Evolutionary conservation across 2,113 vertebrate species (phyloP).

Genomic region (Heptranchias perlo): DNA sequence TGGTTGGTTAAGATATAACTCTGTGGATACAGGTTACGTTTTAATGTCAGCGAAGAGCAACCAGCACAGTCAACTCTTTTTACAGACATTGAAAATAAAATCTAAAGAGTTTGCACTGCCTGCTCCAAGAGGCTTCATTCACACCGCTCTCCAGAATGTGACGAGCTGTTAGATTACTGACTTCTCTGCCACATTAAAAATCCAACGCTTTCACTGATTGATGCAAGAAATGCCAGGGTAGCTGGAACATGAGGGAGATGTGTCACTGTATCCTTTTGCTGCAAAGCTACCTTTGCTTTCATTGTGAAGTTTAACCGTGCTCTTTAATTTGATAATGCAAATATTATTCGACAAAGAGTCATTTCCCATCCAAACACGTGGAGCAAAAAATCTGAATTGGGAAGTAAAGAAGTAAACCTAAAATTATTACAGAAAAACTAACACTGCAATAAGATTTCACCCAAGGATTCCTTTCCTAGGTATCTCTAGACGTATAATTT

Average conservation of each 20-base stretch:
- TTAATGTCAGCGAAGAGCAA: neutral
- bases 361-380: neutral
- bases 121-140: no score
- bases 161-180: neutral
- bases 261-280: no score
- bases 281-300: no score
- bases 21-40: neutral
- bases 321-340: neutral
- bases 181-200: neutral
- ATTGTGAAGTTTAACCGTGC: neutral
- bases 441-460: neutral
- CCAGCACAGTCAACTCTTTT: neutral
- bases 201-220: neutral
- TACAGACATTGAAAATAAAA: neutral
- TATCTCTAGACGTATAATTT: neutral
- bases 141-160: neutral
- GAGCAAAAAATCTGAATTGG: neutral
- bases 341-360: neutral
- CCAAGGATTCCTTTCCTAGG: neutral
- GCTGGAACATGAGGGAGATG: no score
- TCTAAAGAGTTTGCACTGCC: neutral
- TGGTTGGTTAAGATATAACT: no score
- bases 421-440: neutral
- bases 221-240: no score
- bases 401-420: neutral